A percentile compares a stretch with the other conserved stretches of the same genome.
These are phyloP conservation scores for Corvus moneduloides DNA, from an alignment of 2,113 vertebrate genomes.

Conservation along the genomic window DNA sequence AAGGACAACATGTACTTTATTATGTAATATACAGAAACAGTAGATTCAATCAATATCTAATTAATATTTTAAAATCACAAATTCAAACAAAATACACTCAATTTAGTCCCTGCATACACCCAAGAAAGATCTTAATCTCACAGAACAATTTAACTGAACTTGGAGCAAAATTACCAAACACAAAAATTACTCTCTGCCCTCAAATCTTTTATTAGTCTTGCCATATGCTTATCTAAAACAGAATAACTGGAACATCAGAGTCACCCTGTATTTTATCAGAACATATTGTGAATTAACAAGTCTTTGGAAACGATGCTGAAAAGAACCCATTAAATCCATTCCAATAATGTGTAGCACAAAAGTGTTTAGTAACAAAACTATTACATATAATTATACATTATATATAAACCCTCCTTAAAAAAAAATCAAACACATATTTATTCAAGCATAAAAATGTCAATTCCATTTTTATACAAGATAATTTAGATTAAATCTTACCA, in stretches of 20 bases:
- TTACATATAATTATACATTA: neutral
- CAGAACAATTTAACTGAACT: neutral
- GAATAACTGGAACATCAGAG: neutral
- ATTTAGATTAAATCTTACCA: neutral
- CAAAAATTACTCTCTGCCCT: neutral
- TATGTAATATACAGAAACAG: neutral
- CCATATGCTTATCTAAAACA: neutral
- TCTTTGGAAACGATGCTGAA: neutral
- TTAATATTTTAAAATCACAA: neutral
- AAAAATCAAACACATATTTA: fast-evolving
- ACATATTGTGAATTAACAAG: neutral
- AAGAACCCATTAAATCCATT: neutral
- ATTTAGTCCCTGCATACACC: neutral
- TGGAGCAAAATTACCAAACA: neutral
- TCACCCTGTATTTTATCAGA: neutral
- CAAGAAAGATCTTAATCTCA: neutral
- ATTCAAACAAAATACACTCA: neutral
- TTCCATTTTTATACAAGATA: neutral
- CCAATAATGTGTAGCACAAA: neutral
- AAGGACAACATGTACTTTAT: neutral
- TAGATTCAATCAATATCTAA: neutral
- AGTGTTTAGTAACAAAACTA: neutral
- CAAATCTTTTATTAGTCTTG: neutral
- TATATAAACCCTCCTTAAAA: neutral
- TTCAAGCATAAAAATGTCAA: neutral